A percentile compares a stretch with the other conserved stretches of the same genome.
Conservation (phyloP, 2,888 invertebrate genomes). For the Actias luna region DNA sequence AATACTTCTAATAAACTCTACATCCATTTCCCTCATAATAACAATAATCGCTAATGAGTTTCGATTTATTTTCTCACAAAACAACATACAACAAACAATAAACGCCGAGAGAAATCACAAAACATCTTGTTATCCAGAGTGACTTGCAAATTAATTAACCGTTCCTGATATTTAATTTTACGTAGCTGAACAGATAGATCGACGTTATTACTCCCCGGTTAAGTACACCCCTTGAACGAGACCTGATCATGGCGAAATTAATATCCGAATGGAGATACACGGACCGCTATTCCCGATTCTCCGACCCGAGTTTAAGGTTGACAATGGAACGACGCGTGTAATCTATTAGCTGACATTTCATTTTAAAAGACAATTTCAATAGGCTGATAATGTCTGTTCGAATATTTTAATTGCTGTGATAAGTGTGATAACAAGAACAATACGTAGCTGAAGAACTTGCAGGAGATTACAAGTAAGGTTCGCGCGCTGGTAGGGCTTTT, state of each 20-base stretch:
- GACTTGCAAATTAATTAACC: conserved; percentile 31
- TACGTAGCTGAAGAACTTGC: neutral
- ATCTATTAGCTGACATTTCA: conserved; percentile 30
- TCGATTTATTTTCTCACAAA: neutral
- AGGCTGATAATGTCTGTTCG: conserved; percentile 35
- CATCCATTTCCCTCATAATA: neutral
- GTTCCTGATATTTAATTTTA: conserved; percentile 34
- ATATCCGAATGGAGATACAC: conserved; percentile 23
- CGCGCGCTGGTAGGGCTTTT: too few relatives aligned
- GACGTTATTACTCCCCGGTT: conserved; percentile 26
- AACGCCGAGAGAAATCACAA: conserved; percentile 13
- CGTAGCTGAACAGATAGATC: conserved; percentile 30
- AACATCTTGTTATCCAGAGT: conserved; percentile 14
- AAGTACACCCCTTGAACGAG: conserved; percentile 12
- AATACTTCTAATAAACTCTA: neutral
- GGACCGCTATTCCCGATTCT: neutral
- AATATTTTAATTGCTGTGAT: conserved; percentile 38
- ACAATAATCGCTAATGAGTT: conserved; percentile 3
- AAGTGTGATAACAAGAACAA: conserved; percentile 2
- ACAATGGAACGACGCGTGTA: conserved; percentile 5
- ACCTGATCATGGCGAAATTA: conserved; percentile 28
- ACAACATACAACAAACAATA: neutral
- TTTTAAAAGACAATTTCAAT: conserved; percentile 35
- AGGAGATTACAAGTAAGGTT: too few relatives aligned
- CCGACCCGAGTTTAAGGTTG: neutral